A percentile compares a stretch with the other conserved stretches of the same genome.
Evolutionary conservation across 1,140 invertebrate species (phyloP).

Genomic region (Sycobia sp.): DNA sequence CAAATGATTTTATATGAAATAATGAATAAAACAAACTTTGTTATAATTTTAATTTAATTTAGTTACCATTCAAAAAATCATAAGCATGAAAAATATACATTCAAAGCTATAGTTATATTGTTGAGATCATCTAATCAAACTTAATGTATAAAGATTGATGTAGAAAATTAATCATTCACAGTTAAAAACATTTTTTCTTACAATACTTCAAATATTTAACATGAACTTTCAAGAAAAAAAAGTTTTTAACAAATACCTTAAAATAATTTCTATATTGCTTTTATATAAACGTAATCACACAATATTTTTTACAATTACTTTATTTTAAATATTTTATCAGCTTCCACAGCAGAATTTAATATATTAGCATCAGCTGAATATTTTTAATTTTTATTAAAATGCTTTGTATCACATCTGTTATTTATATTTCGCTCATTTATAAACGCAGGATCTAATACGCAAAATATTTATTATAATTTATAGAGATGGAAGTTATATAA

Average conservation of each 20-base stretch:
- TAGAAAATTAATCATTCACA: slow-evolving; percentile 1
- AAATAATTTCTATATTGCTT: background rate
- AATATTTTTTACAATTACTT: background rate
- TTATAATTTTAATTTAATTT: slow-evolving; percentile 25
- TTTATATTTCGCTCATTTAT: slow-evolving; percentile 2
- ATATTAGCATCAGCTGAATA: slow-evolving; percentile 2
- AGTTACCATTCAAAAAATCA: slow-evolving; percentile 21
- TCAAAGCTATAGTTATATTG: slow-evolving; percentile 15
- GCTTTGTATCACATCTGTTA: slow-evolving; percentile 21
- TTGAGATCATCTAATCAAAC: slow-evolving; percentile 24
- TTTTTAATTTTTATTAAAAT: slow-evolving; percentile 10
- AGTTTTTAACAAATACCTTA: too few species aligned
- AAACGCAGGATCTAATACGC: background rate
- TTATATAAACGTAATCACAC: background rate
- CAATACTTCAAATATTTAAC: slow-evolving; percentile 4
- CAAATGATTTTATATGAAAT: background rate
- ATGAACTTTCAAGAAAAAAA: background rate
- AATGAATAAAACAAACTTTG: slow-evolving; percentile 12
- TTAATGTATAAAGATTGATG: background rate
- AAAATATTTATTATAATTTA: slow-evolving; percentile 2
- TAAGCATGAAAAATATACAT: slow-evolving; percentile 29
- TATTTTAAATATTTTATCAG: slow-evolving; percentile 10
- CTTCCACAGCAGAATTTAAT: too few species aligned
- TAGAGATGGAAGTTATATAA: slow-evolving; percentile 6
- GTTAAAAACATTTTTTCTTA: background rate